Evolutionary conservation across 2,797 vertebrate genomes (phyloP).

Genomic region (Crocidura indochinensis): DNA sequence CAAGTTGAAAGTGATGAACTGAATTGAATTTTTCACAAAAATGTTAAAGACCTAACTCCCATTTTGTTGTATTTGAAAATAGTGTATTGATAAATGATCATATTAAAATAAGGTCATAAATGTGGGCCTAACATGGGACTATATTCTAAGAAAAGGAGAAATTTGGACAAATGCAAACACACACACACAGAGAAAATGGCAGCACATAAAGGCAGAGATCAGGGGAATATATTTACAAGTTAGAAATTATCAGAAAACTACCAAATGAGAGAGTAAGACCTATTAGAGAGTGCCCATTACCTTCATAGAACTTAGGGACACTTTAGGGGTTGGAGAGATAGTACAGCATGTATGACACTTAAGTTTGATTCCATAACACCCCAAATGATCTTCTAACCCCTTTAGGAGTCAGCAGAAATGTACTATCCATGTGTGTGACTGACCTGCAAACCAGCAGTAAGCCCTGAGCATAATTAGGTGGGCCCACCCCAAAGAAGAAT

Average conservation of each 20-base stretch:
- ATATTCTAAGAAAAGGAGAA: background rate
- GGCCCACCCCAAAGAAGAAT: too few relatives aligned
- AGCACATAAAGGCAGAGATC: background rate
- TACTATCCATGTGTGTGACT: too few relatives aligned
- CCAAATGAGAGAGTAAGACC: background rate
- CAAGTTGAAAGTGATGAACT: background rate
- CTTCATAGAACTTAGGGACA: too few relatives aligned
- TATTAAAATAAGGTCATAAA: constrained; percentile 3
- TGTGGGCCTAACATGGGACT: background rate
- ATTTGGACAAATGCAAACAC: background rate
- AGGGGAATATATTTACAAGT: background rate
- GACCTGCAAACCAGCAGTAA: too few relatives aligned
- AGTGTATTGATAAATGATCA: background rate
- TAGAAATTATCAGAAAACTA: background rate
- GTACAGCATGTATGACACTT: too few relatives aligned
- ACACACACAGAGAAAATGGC: background rate
- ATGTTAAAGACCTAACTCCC: background rate
- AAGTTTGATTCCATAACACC: too few relatives aligned
- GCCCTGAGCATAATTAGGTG: too few relatives aligned
- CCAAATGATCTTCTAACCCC: too few relatives aligned
- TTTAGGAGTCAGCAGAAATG: too few relatives aligned
- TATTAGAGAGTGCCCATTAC: too few relatives aligned
- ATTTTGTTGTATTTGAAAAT: constrained; percentile 15
- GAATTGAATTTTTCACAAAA: background rate
- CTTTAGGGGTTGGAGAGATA: too few relatives aligned